phyloP scores from a whole-genome alignment of 2,888 invertebrate species.

The Lymantria monacha region DNA sequence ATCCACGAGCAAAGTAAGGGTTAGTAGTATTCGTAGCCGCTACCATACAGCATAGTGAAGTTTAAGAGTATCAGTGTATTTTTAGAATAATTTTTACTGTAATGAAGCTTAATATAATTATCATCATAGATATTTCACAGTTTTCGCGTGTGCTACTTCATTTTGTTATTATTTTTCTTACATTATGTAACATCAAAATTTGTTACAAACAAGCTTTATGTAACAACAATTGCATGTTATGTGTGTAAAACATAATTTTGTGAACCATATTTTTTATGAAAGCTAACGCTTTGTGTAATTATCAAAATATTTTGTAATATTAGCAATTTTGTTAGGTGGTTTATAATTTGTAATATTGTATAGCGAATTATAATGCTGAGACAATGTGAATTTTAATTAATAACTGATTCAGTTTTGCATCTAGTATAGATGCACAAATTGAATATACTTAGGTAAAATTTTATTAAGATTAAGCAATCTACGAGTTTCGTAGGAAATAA shows the following conservation, averaged over 20 bases:
- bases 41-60: too few species aligned
- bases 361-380: too few species aligned
- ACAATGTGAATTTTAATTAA: background rate
- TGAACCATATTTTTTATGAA: slow-evolving; percentile 10
- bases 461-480: too few species aligned
- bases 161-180: slow-evolving; percentile 14
- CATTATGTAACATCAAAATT: slow-evolving; percentile 23
- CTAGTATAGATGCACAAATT: too few species aligned
- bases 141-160: slow-evolving; percentile 18
- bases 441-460: too few species aligned
- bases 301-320: background rate
- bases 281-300: slow-evolving; percentile 5
- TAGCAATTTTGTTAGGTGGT: background rate
- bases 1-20: too few species aligned
- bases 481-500: too few species aligned
- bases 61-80: too few species aligned
- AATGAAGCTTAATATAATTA: background rate
- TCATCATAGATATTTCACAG: slow-evolving; percentile 23
- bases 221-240: slow-evolving; percentile 21
- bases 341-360: background rate
- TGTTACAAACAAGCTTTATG: slow-evolving; percentile 16
- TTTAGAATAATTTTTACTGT: too few species aligned
- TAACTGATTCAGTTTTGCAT: background rate
- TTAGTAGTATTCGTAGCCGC: too few species aligned
- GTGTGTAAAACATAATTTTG: slow-evolving; percentile 19